Conservation (phyloP, 2,113 vertebrate species). For the Meleagris gallopavo region DNA sequence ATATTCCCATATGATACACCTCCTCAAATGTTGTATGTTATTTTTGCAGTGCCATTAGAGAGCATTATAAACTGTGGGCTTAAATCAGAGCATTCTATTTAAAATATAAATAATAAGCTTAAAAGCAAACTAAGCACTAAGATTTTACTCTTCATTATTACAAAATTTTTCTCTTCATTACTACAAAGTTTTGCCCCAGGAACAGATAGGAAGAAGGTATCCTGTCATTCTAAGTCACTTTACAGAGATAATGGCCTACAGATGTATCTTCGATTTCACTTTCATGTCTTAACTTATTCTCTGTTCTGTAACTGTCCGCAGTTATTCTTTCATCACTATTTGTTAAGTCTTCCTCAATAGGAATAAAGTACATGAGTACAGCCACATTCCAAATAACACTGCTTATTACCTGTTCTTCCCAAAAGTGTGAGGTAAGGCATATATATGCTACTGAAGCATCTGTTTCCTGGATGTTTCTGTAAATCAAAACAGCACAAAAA, state of each 20-base stretch:
- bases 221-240: background rate
- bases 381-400: background rate
- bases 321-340: accelerated
- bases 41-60: background rate
- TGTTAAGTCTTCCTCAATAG: background rate
- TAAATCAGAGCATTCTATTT: background rate
- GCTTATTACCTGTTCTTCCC: background rate
- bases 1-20: background rate
- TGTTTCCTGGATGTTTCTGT: background rate
- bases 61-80: background rate
- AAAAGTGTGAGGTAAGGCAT: background rate
- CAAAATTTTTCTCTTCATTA: background rate
- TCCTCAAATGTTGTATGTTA: background rate
- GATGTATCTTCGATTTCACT: background rate
- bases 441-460: background rate
- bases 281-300: background rate
- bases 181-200: background rate
- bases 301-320: background rate
- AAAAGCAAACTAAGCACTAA: background rate
- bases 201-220: background rate
- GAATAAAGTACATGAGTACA: background rate
- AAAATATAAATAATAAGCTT: background rate
- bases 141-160: background rate
- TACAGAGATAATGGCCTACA: background rate
- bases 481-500: background rate